Base-by-base conservation (phyloP, 2,113 vertebrate genomes). In the Pao palembangensis region DNA sequence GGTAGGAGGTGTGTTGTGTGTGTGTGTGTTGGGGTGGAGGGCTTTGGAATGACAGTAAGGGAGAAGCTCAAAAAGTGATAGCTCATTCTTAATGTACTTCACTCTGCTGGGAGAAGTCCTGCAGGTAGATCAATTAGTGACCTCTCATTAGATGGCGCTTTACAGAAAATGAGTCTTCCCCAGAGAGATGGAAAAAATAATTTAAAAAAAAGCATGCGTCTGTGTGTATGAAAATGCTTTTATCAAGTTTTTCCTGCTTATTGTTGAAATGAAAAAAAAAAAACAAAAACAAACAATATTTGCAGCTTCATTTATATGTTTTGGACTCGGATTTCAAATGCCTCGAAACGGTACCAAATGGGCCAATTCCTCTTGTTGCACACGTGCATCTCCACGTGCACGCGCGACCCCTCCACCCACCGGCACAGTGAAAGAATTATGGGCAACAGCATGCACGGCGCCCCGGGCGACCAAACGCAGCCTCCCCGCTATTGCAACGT, bases 71-170 rank as follows among this genome's bases (percentile, higher is more conserved):
- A 62, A 76, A 62, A 61, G 70, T 46, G 65, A 78, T 53, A 38
- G 46, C 51, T 78, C 51, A 49, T 61, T 73, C 41, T 57, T 73
- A 63, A 66, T 69, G 64, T 44, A 56, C 56, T 70, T 34, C 61
- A 4, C 42, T 67, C 74, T 66, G 62, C 18, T 54, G 57, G 63
- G 73, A 70, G 69, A 67, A 68, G 64, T 79, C 73, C 73, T 76
- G 71, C 82, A 81, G 84, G 82, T 88, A 59, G 84, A 91, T 89
- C 88, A 90, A 85, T 89, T 84, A 88, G 78, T 89, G 80, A 85
- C 84, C 80, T 85, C 81, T 82, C 78, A 70, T 86, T 85, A 85
- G 75, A 79, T 69, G 80, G 70, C 71, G 69, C 82, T 83, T 82
- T 79, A 64, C 75, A 69, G 67, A 78, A 64, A 76, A 68, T 67